Base-by-base conservation (phyloP, 2,888 invertebrate species). In the Hoplodrina blanda region DNA sequence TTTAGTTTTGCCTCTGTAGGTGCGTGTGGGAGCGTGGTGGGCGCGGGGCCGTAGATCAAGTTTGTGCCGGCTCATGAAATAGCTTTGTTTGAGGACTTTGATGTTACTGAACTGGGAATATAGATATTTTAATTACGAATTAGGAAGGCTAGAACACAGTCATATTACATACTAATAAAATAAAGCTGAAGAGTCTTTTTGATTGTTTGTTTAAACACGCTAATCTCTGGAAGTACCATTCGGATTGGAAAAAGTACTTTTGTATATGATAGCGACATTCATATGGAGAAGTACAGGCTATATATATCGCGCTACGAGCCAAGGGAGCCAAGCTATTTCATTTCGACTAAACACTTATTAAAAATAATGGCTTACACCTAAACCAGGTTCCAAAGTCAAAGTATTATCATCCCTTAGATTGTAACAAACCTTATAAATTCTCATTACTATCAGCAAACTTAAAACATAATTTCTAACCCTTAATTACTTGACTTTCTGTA, bases 1-100 rank as follows among this genome's bases (percentile, higher is more conserved):
- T 85, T 80, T 79, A 84, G 85, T 85, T 83, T 78, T 66, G 76
- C 70, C 72, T 78, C 54, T 46, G 69, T 76, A 78, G 76, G 77
- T 70, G 71, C 63, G 71, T 66, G 69, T 67, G 54, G 11, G 11
- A 55, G 13, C 25, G 11, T 46, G 33, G 11, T 46, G 33, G 13
- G 25, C 6, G 46, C 33, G 5, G 15, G 4, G n/a, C 60, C 67
- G 77, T 68, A 82, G 68, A 65, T 71, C 64, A 79, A 80, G 8
- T 74, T 73, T 56, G 65, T 56, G 17, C 25, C 25, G 49, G 37
- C 20, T 64, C 44, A 59, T 54, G 37, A 33, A 76, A 53, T 50
- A 15, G 25, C 41, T 56, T 65, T 57, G 30, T 70, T 77, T 70
- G 11, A 60, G 19, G 11, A 33, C 8, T 8, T 54, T n/a, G 11